Evolutionary conservation across 2,888 invertebrate genomes (phyloP), one percentile per base, ranked within the genome.

Genomic region (Flabesymbios commensalis): DNA sequence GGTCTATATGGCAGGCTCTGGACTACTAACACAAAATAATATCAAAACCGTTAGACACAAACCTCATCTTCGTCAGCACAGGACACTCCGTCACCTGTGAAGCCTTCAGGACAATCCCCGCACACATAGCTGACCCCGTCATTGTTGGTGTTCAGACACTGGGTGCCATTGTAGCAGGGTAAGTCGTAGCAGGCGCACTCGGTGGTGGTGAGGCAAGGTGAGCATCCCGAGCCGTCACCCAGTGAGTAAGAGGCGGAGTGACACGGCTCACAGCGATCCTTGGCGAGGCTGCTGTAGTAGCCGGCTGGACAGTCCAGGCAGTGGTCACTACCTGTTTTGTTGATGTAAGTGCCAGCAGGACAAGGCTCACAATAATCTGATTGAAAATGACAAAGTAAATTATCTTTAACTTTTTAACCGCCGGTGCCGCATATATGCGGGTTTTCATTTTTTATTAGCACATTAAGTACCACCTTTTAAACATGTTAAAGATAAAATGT

Each of bases 41-140:
- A n/a, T n/a, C n/a, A n/a, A n/a, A n/a, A n/a, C n/a, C n/a, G n/a
- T 45, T 45, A 39, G 5, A 24, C 5, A 45, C 53, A 26, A 56
- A 76, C 77, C 73, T 78, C 77, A 65, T 78, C 69, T 33, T 75
- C 65, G 64, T 78, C 77, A 4, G 71, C 60, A 66, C 78, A 78
- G 1, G 68, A 69, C 22, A 62, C 58, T 2, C 78, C 78, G 56
- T 75, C 70, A 1, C 76, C 77, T 7, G 33, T 52, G 51, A 70
- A 74, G 1, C 78, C 77, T 1, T 63, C 43, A 2, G 71, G 72
- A 62, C 77, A 77, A 0, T 64, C 52, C 1, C 63, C 64, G 67
- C 77, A 77, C 55, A 41, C 55, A 32, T 57, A 57, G 28, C 59
- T 55, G 19, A 65, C 65, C 5, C 65, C 63, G 43, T 51, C 61